Percentiles rank a stretch among this genome's conserved stretches.
phyloP scores from a whole-genome alignment of 1,140 invertebrate species.

The Harlomillsia oculata region DNA sequence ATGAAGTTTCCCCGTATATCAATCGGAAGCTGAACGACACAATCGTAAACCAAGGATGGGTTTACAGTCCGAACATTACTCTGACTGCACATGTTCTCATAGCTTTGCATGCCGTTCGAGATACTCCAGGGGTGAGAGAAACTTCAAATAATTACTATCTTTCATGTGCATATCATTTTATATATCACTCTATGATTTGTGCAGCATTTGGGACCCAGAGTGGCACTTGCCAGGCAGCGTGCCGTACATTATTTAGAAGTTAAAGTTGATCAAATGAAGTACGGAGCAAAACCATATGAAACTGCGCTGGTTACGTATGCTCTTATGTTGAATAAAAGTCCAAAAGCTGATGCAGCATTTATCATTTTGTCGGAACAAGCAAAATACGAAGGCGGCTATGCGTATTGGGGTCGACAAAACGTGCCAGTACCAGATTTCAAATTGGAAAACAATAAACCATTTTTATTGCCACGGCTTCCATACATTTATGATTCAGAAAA shows the following conservation, averaged over 20 bases:
- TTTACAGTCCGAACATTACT: conserved; percentile 55
- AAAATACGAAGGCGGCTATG: conserved; percentile 59
- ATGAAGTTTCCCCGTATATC: conserved; percentile 68
- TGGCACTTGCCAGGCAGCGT: conserved; percentile 40
- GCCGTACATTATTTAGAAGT: conserved; percentile 73
- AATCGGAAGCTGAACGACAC: conserved; percentile 66
- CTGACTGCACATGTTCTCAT: conserved; percentile 82
- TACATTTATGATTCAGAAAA: conserved; percentile 83
- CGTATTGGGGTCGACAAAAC: conserved; percentile 70
- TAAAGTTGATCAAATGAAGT: conserved; percentile 60
- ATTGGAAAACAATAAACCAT: conserved; percentile 81
- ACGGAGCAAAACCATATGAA: conserved; percentile 64
- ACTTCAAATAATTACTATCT: not conserved
- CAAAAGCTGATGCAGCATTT: conserved; percentile 70
- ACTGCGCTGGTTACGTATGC: conserved; percentile 80
- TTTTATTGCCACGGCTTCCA: conserved; percentile 72
- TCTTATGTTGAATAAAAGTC: conserved; percentile 64
- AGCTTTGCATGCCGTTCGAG: conserved; percentile 67
- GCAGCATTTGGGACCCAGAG: conserved; percentile 5
- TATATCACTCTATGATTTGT: not conserved
- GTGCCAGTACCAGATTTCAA: conserved; percentile 69
- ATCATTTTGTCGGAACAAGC: conserved; percentile 57
- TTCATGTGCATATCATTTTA: not conserved
- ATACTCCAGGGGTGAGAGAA: conserved; percentile 56
- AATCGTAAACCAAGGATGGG: conserved; percentile 2